Percentiles rank a stretch among this genome's conserved stretches.
phyloP scores from a whole-genome alignment of 1,140 invertebrate species.

The Drosophila miranda region DNA sequence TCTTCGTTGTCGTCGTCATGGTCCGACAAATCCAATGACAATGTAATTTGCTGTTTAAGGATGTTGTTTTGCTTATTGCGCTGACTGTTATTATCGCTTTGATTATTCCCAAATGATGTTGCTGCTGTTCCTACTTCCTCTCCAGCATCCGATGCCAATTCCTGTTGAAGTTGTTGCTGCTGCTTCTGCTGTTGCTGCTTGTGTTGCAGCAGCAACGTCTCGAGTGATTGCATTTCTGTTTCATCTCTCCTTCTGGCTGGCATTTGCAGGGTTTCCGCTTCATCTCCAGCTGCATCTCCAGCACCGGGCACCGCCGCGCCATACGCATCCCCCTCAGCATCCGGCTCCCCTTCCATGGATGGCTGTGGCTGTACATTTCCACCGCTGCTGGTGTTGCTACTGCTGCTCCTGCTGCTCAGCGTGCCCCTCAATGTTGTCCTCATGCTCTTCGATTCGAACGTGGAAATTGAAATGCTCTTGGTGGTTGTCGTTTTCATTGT shows the following conservation, averaged over 20 bases:
- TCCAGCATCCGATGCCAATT: conserved; percentile 23
- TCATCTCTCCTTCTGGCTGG: conserved; percentile 33
- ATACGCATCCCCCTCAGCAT: background rate
- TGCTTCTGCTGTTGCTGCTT: conserved; percentile 50
- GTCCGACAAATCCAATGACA: conserved; percentile 71
- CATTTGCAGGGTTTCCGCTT: conserved; percentile 17
- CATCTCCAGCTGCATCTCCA: conserved; percentile 4
- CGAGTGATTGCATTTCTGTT: conserved; percentile 72
- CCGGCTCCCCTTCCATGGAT: conserved; percentile 19
- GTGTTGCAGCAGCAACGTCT: conserved; percentile 64
- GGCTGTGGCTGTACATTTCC: conserved; percentile 27
- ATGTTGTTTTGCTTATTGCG: conserved; percentile 67
- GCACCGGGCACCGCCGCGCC: background rate
- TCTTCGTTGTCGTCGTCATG: conserved; percentile 32
- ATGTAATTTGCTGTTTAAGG: conserved; percentile 71
- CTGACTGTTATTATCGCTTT: conserved; percentile 70
- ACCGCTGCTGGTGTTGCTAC: conserved; percentile 55
- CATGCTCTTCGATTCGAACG: conserved; percentile 71
- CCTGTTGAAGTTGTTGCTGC: conserved; percentile 38
- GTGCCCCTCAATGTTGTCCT: conserved; percentile 54
- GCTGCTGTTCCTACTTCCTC: conserved; percentile 32
- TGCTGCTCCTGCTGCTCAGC: conserved; percentile 56
- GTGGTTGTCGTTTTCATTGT: conserved; percentile 48
- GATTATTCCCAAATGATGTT: conserved; percentile 55
- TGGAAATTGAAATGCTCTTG: conserved; percentile 82